Evolutionary conservation across 2,797 vertebrate species (phyloP).

Genomic region (Masticophis lateralis): DNA sequence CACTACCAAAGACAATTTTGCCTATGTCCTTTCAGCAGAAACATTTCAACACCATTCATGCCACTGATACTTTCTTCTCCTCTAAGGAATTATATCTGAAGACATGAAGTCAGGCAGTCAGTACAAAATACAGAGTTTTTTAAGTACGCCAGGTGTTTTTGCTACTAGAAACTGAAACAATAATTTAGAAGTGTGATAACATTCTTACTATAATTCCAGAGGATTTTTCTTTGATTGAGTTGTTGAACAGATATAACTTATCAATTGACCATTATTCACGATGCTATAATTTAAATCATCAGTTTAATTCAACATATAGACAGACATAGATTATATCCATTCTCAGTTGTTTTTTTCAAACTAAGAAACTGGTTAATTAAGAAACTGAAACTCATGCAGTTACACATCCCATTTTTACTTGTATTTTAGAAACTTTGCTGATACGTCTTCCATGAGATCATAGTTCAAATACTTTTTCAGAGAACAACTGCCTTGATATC

Average conservation of each 20-base stretch:
- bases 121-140: not conserved
- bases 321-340: constrained; percentile 21
- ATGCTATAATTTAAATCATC: constrained; percentile 14
- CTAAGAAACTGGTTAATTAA: constrained; percentile 56
- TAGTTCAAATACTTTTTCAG: constrained; percentile 29
- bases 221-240: not conserved
- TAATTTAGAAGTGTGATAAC: not conserved
- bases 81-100: not conserved
- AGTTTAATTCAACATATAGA: not conserved
- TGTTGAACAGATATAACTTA: not conserved
- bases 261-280: not conserved
- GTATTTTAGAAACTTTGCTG: constrained; percentile 37
- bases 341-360: not conserved
- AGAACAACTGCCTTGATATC: constrained; percentile 25
- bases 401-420: constrained; percentile 14
- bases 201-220: not conserved
- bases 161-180: not conserved
- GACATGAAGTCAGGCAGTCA: not conserved
- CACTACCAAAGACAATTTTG: not conserved
- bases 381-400: constrained; percentile 48
- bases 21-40: not conserved
- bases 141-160: not conserved
- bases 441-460: constrained; percentile 44
- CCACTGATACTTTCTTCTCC: not conserved
- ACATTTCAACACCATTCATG: not conserved